These are phyloP conservation scores for Otolemur crassicaudatus DNA, from an alignment of 2,797 vertebrate genomes.

Conservation along the genomic window DNA sequence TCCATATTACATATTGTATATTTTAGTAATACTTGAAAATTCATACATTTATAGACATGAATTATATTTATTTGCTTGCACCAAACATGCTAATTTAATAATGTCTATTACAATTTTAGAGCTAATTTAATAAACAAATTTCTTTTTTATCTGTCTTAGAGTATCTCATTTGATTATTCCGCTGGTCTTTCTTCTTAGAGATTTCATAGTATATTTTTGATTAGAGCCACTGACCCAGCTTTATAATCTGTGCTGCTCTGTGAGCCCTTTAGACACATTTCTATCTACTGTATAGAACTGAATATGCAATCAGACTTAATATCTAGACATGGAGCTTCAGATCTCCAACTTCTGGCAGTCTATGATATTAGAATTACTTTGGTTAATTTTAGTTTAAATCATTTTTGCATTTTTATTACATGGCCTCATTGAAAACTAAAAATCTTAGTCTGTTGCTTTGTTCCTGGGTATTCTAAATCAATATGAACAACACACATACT, in stretches of 20 bases:
- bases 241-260: neutral
- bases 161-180: neutral
- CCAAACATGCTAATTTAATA: neutral
- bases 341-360: neutral
- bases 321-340: neutral
- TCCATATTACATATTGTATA: neutral
- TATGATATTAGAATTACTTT: neutral
- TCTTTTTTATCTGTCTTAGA: neutral
- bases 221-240: neutral
- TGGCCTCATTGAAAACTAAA: neutral
- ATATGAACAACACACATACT: neutral
- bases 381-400: neutral
- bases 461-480: neutral
- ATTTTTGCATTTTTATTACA: neutral
- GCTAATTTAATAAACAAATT: constrained; percentile 23
- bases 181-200: neutral
- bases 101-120: neutral
- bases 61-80: neutral
- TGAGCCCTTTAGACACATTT: neutral
- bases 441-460: neutral
- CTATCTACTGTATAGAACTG: neutral
- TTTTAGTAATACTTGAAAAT: neutral
- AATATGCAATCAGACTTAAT: neutral
- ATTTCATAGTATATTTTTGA: neutral
- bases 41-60: neutral